phyloP scores from a whole-genome alignment of 2,797 vertebrate species.

The Anas bahamensis region DNA sequence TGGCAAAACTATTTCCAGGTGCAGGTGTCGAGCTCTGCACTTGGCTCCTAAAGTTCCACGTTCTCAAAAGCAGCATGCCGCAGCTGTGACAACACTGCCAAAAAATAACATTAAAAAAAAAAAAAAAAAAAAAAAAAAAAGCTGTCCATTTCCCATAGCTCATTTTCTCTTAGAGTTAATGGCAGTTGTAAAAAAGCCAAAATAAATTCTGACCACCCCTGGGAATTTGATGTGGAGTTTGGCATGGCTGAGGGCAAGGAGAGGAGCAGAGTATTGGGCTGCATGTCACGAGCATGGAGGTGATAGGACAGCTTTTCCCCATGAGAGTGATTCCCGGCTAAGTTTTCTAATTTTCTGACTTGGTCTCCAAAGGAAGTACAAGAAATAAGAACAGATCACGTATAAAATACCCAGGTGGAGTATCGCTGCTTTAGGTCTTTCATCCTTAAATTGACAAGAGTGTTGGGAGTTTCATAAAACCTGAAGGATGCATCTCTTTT shows the following conservation, averaged over 20 bases:
- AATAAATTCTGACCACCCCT: accelerated
- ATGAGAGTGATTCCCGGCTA: neutral
- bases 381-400: neutral
- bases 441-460: constrained; percentile 2
- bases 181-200: accelerated
- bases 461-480: neutral
- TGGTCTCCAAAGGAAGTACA: neutral
- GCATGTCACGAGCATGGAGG: accelerated
- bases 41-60: neutral
- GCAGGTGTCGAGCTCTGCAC: neutral
- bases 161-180: neutral
- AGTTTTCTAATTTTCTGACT: constrained; percentile 3
- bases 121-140: too few species aligned
- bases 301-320: neutral
- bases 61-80: neutral
- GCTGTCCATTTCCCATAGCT: neutral
- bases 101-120: neutral
- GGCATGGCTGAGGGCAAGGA: neutral
- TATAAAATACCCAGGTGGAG: neutral
- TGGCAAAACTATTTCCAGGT: neutral
- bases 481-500: constrained; percentile 11
- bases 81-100: neutral
- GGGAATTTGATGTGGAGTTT: neutral
- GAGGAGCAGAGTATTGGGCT: neutral
- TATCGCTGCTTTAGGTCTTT: neutral